These are phyloP conservation scores for Synergus itoensis DNA, from an alignment of 2,888 invertebrate genomes.

Conservation along the genomic window DNA sequence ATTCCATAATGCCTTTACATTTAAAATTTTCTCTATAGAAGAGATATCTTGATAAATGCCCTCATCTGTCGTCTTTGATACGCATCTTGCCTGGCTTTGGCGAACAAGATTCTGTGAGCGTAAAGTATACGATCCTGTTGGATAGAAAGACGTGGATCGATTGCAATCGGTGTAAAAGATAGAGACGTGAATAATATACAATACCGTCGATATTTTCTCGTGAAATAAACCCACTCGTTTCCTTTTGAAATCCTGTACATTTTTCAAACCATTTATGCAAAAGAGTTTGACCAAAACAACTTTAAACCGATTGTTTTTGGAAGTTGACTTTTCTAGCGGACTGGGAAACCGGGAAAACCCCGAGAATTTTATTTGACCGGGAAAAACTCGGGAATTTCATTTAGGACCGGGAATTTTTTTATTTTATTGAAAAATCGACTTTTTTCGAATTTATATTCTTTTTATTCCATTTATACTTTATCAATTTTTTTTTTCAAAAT, in stretches of 20 bases:
- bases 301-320: too few relatives aligned
- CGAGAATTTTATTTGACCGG: too few relatives aligned
- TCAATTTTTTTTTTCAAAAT: too few relatives aligned
- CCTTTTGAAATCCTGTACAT: not conserved
- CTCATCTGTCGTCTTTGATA: constrained; percentile 26
- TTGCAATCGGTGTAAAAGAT: constrained; percentile 1
- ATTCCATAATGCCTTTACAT: not conserved
- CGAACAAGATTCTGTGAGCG: constrained; percentile 8
- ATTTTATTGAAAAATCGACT: too few relatives aligned
- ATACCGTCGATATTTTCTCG: constrained; percentile 13
- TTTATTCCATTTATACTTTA: too few relatives aligned
- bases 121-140: constrained; percentile 6
- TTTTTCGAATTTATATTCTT: too few relatives aligned
- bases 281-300: not conserved
- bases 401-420: too few relatives aligned
- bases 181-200: constrained; percentile 22
- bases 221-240: not conserved
- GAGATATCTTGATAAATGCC: not conserved
- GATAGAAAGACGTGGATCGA: constrained; percentile 19
- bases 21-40: not conserved
- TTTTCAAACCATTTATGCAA: not conserved
- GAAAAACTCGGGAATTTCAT: too few relatives aligned
- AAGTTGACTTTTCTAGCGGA: too few relatives aligned
- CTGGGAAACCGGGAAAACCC: too few relatives aligned
- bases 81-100: not conserved